Conservation (phyloP, 2,797 vertebrate species). For the Alfaro cultratus region DNA sequence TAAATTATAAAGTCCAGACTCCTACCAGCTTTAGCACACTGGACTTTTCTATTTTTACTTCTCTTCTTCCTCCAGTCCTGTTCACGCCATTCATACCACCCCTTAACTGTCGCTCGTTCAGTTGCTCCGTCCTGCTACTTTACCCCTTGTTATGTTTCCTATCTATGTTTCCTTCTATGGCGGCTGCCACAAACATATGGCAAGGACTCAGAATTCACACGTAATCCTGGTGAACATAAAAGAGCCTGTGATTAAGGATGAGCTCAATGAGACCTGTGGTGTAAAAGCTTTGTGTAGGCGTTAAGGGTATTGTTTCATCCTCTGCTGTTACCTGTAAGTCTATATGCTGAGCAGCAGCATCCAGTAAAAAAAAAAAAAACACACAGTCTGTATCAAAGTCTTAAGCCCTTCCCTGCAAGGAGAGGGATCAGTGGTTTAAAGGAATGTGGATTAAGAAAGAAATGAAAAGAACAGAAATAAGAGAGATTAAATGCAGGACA, state of each 20-base stretch:
- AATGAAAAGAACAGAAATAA: not conserved
- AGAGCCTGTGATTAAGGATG: conserved; percentile 26
- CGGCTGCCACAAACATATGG: conserved; percentile 28
- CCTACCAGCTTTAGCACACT: conserved; percentile 30
- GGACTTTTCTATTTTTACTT: conserved; percentile 33
- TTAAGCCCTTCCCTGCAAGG: conserved; percentile 12
- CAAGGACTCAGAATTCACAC: conserved; percentile 22
- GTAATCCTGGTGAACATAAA: conserved; percentile 20
- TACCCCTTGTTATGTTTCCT: conserved; percentile 45
- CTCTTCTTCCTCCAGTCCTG: conserved; percentile 12
- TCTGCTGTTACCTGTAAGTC: conserved; percentile 8
- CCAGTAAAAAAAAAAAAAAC: not conserved
- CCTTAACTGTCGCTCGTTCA: conserved; percentile 33
- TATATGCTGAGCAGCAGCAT: conserved; percentile 24
- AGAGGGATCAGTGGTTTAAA: conserved; percentile 14
- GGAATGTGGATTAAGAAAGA: not conserved
- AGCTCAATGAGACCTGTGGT: conserved; percentile 17
- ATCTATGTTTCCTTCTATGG: not conserved
- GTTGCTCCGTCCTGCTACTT: conserved; percentile 34
- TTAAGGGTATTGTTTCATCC: conserved; percentile 9
- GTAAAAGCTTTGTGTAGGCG: conserved; percentile 20
- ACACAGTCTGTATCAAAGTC: conserved; percentile 26
- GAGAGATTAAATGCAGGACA: not conserved
- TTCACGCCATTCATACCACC: conserved; percentile 13
- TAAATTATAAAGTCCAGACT: conserved; percentile 45